phyloP scores from a whole-genome alignment of 1,140 invertebrate species.

The Dinoponera quadriceps region DNA sequence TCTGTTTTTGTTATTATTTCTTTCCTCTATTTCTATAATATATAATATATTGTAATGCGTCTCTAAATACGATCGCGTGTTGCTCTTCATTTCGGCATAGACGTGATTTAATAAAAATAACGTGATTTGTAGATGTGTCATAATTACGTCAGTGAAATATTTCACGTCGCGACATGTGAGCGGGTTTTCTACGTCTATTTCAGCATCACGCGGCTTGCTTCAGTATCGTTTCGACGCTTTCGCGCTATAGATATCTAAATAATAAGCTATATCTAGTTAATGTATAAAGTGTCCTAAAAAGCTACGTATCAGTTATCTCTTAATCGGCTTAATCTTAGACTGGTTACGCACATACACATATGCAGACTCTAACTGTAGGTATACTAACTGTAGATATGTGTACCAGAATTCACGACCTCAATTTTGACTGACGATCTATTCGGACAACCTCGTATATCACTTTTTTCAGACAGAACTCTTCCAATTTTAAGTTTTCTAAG shows the following conservation, averaged over 20 bases:
- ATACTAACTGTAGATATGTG: too few relatives aligned
- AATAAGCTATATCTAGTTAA: slow-evolving; percentile 4
- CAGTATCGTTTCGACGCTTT: not conserved
- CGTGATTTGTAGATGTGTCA: not conserved
- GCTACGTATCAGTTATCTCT: not conserved
- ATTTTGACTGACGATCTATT: too few relatives aligned
- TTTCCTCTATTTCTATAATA: not conserved
- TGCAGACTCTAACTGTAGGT: not conserved
- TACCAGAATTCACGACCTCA: too few relatives aligned
- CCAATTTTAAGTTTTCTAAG: too few relatives aligned
- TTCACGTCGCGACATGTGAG: not conserved
- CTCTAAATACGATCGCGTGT: not conserved
- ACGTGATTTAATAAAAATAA: slow-evolving; percentile 27
- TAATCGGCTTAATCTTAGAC: not conserved
- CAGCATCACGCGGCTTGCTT: not conserved
- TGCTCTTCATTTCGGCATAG: not conserved
- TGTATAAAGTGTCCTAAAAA: not conserved
- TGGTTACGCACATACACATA: not conserved
- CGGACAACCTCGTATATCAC: too few relatives aligned
- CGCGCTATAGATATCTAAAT: not conserved
- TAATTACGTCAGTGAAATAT: slow-evolving; percentile 45
- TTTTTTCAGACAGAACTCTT: too few relatives aligned
- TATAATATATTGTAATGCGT: not conserved
- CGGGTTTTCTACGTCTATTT: slow-evolving; percentile 32
- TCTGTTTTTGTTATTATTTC: too few relatives aligned